These are phyloP conservation scores for Euwallacea similis DNA, from an alignment of 1,140 invertebrate species.

Conservation along the genomic window DNA sequence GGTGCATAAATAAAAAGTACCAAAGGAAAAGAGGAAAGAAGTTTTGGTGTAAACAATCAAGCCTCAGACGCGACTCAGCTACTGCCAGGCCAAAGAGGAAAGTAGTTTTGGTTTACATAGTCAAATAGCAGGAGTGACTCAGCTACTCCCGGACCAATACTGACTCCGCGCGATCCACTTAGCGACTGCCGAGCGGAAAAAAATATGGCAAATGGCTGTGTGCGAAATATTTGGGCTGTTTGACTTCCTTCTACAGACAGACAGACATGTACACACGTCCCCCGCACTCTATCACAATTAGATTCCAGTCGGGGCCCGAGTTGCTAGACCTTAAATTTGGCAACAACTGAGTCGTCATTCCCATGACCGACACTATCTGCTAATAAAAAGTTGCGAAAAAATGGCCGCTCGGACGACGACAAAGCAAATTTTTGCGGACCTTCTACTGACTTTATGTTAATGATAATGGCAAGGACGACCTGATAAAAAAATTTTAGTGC, in stretches of 20 bases:
- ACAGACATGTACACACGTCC: conserved; percentile 31
- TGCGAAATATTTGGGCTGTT: conserved; percentile 44
- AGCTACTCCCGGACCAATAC: background rate
- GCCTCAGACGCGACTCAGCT: too few relatives aligned
- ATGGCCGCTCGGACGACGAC: conserved; percentile 17
- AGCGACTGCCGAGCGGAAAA: conserved; percentile 29
- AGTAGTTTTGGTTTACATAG: too few relatives aligned
- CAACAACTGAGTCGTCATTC: conserved; percentile 23
- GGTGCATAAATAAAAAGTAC: too few relatives aligned
- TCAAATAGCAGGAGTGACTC: too few relatives aligned
- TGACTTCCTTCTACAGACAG: conserved; percentile 46
- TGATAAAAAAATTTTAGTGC: conserved; percentile 11
- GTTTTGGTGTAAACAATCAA: too few relatives aligned
- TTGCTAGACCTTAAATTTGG: conserved; percentile 45
- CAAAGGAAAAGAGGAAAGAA: too few relatives aligned
- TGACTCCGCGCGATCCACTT: background rate
- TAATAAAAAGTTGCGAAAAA: conserved; percentile 35
- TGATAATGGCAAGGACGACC: conserved; percentile 9
- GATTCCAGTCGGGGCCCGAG: conserved; percentile 36
- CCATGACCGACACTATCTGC: conserved; percentile 24
- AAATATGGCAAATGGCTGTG: conserved; percentile 47
- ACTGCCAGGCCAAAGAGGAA: too few relatives aligned
- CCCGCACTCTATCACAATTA: conserved; percentile 47
- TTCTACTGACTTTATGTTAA: conserved; percentile 17
- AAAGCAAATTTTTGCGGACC: conserved; percentile 12